Conservation (phyloP, 2,888 invertebrate species). For the Orthosia gothica region DNA sequence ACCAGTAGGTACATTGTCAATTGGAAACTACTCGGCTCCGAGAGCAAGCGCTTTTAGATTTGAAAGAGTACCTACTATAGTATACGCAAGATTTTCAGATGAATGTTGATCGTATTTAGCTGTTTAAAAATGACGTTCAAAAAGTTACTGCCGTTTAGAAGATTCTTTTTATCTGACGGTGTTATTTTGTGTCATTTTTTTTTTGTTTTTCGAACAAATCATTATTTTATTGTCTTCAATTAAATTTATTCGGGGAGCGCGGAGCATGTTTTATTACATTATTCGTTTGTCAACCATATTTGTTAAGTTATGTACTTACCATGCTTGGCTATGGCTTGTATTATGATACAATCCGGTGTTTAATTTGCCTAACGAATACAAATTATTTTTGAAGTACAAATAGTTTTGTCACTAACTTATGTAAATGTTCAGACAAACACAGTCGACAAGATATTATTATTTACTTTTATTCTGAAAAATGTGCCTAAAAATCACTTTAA, state of each 20-base stretch:
- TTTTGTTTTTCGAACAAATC: background rate
- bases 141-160: background rate
- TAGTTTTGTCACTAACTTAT: background rate
- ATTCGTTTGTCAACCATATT: no score
- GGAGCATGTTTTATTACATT: no score
- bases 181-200: background rate
- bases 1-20: slow-evolving; percentile 87
- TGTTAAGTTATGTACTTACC: background rate
- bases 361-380: background rate
- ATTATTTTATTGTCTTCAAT: no score
- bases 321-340: no score
- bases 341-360: background rate
- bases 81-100: slow-evolving; percentile 70
- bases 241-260: no score
- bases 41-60: slow-evolving; percentile 87
- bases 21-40: slow-evolving; percentile 86
- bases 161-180: background rate
- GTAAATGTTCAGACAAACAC: background rate
- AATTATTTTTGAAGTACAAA: background rate
- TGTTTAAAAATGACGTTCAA: background rate
- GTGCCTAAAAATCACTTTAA: background rate
- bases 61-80: slow-evolving; percentile 82
- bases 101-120: background rate
- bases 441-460: no score
- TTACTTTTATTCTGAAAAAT: background rate